These are phyloP conservation scores for Leucoptera coffeella DNA, from an alignment of 2,888 invertebrate genomes.

Conservation along the genomic window DNA sequence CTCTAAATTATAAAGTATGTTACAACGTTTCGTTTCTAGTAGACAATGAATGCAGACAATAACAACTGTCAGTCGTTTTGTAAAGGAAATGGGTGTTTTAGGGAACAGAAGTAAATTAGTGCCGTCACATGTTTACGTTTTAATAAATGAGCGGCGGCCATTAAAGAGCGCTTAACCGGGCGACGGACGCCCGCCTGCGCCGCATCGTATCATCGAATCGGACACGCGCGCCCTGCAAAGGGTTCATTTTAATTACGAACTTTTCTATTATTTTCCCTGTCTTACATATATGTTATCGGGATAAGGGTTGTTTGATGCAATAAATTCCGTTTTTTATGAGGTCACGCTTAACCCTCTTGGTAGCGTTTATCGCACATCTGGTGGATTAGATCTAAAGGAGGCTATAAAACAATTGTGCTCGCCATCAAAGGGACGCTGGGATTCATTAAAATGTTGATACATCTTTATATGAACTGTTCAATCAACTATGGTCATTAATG, in stretches of 20 bases:
- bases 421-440: too few relatives aligned
- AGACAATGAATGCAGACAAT: too few relatives aligned
- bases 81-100: conserved; percentile 19
- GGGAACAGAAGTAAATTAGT: conserved; percentile 14
- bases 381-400: too few relatives aligned
- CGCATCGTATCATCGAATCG: conserved; percentile 43
- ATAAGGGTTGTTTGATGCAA: conserved; percentile 49
- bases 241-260: conserved; percentile 54
- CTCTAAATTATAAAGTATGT: too few relatives aligned
- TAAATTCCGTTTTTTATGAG: conserved; percentile 50
- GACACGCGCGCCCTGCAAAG: conserved; percentile 50
- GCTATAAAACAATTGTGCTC: too few relatives aligned
- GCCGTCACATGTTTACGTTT: conserved; percentile 24
- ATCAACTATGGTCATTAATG: too few relatives aligned
- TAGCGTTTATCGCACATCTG: conserved; percentile 51
- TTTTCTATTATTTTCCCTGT: conserved; percentile 49
- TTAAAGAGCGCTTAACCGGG: conserved; percentile 35
- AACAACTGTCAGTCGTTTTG: too few relatives aligned
- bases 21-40: too few relatives aligned
- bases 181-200: conserved; percentile 4
- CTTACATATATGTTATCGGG: conserved; percentile 43
- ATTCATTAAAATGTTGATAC: too few relatives aligned
- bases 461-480: too few relatives aligned
- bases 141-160: conserved; percentile 30
- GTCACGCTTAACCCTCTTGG: conserved; percentile 50